Evolutionary conservation across 2,888 invertebrate genomes (phyloP).

Genomic region (Agelastica alni): DNA sequence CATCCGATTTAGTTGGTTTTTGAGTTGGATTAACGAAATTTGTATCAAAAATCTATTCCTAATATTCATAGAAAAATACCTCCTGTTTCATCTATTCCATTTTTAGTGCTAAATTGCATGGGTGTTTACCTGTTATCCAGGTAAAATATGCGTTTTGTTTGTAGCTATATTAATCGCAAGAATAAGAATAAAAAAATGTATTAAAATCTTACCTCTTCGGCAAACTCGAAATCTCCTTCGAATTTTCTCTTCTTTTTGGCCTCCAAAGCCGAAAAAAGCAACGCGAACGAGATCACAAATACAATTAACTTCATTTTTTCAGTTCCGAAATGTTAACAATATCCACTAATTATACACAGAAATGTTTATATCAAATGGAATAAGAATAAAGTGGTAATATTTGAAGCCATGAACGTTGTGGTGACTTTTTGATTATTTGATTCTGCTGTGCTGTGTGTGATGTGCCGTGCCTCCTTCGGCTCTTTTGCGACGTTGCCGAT

Average conservation of each 20-base stretch:
- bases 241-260: conserved; percentile 71
- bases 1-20: too few species aligned
- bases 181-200: not conserved
- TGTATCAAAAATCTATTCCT: too few species aligned
- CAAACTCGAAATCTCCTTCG: conserved; percentile 78
- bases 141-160: too few species aligned
- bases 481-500: conserved; percentile 26
- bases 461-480: conserved; percentile 35
- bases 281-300: conserved; percentile 56
- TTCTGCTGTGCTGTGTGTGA: conserved; percentile 34
- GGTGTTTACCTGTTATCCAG: too few species aligned
- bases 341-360: conserved; percentile 15
- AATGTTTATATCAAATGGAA: conserved; percentile 31
- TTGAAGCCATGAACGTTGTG: conserved; percentile 45
- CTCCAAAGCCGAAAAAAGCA: conserved; percentile 53
- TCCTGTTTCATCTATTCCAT: too few species aligned
- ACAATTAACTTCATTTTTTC: conserved; percentile 56
- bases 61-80: too few species aligned
- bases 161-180: too few species aligned
- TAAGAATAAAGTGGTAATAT: conserved; percentile 27
- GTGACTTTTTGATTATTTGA: conserved; percentile 53
- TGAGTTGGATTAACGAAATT: too few species aligned
- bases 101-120: too few species aligned
- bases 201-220: conserved; percentile 68
- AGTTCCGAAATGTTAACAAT: conserved; percentile 18